phyloP scores from a whole-genome alignment of 2,888 invertebrate genomes.

The Cremastobaeus sp. region DNA sequence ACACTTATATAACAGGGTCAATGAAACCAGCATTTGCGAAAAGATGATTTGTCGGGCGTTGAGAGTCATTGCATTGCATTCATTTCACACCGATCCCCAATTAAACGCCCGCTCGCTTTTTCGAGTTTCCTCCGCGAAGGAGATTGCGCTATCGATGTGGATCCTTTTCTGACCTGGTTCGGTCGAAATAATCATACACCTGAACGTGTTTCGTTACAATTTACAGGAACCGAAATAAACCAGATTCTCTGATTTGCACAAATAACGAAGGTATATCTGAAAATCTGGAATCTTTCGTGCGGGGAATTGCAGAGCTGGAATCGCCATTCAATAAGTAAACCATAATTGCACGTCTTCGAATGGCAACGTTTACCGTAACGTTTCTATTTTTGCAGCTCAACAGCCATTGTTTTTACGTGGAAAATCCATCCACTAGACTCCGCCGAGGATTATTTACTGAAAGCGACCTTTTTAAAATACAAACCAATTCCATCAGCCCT shows the following conservation, averaged over 20 bases:
- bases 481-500: conserved; percentile 21
- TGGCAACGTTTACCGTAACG: conserved; percentile 26
- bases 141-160: background rate
- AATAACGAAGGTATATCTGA: conserved; percentile 14
- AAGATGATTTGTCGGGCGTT: background rate
- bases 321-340: conserved; percentile 17
- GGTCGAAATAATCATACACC: conserved; percentile 1
- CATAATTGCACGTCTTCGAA: conserved; percentile 16
- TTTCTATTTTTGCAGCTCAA: conserved; percentile 10
- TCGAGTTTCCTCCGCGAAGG: too few species aligned
- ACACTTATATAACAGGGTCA: background rate
- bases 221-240: conserved; percentile 21
- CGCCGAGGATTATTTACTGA: conserved; percentile 9
- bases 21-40: background rate
- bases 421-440: conserved; percentile 1
- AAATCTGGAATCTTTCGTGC: conserved; percentile 23
- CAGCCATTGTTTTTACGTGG: conserved; percentile 20
- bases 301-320: conserved; percentile 14
- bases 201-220: conserved; percentile 11
- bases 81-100: background rate
- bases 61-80: background rate
- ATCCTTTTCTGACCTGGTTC: conserved; percentile 9
- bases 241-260: conserved; percentile 13
- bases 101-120: background rate
- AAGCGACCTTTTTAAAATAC: conserved; percentile 16